phyloP scores from a whole-genome alignment of 2,888 invertebrate species.

The Hirtodrosophila alboralis region DNA sequence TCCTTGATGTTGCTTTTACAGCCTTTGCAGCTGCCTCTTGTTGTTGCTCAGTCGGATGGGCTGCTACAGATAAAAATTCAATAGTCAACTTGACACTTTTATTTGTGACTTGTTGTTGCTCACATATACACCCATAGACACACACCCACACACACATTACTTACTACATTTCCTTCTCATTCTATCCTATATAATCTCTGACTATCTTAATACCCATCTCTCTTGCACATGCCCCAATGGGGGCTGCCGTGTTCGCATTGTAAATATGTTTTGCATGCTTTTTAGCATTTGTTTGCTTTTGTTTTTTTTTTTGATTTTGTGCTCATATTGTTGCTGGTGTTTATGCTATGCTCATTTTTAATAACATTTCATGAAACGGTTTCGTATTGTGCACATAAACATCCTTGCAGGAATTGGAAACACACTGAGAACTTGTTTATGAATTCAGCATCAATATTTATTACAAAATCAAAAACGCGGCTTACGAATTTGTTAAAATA shows the following conservation, averaged over 20 bases:
- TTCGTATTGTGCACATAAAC: too few relatives aligned
- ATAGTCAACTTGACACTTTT: constrained; percentile 79
- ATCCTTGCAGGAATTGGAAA: too few relatives aligned
- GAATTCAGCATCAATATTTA: too few relatives aligned
- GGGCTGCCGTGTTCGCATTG: constrained; percentile 35
- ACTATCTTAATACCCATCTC: constrained; percentile 19
- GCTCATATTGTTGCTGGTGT: too few relatives aligned
- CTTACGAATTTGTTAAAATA: too few relatives aligned
- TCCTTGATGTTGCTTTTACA: background rate
- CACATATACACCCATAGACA: constrained; percentile 3
- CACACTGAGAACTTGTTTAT: too few relatives aligned
- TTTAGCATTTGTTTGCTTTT: constrained; percentile 46
- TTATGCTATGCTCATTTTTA: constrained; percentile 2
- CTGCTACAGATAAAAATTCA: constrained; percentile 74
- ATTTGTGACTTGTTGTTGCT: constrained; percentile 66
- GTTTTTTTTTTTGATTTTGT: constrained; percentile 15
- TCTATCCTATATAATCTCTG: constrained; percentile 1
- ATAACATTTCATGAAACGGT: too few relatives aligned
- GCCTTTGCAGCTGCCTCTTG: constrained; percentile 4
- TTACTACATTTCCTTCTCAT: background rate
- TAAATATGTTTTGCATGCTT: constrained; percentile 57
- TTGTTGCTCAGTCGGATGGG: constrained; percentile 45
- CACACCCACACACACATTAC: constrained; percentile 2
- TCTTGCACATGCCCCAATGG: constrained; percentile 5
- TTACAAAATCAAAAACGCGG: too few relatives aligned